These are phyloP conservation scores for Microcebus murinus DNA, from an alignment of 2,113 vertebrate species.

Conservation along the genomic window DNA sequence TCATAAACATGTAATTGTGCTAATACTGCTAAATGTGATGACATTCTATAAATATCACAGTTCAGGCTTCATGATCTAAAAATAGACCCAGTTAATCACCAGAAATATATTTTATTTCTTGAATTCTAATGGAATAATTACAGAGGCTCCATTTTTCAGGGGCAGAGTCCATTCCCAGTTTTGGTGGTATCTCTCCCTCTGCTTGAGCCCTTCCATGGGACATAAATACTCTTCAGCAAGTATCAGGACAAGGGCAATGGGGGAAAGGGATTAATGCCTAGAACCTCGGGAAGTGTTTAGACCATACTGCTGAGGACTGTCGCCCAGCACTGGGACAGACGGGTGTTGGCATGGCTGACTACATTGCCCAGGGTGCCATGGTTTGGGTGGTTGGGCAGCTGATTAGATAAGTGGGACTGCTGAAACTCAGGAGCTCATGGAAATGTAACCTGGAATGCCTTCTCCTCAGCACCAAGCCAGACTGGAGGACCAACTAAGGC, in stretches of 20 bases:
- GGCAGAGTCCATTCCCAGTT: constrained; percentile 58
- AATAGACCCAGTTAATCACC: constrained; percentile 75
- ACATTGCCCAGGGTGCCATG: not conserved
- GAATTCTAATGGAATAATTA: constrained; percentile 74
- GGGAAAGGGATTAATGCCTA: not conserved
- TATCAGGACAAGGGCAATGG: constrained; percentile 42
- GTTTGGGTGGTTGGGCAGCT: not conserved
- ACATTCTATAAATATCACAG: constrained; percentile 80
- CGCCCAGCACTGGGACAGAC: not conserved
- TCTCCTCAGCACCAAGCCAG: not conserved
- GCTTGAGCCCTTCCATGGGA: not conserved
- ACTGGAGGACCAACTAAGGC: not conserved
- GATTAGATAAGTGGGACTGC: not conserved
- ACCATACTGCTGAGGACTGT: constrained; percentile 7
- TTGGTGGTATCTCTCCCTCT: constrained; percentile 64
- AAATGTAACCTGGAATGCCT: not conserved
- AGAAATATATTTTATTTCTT: constrained; percentile 77
- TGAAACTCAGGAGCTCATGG: not conserved
- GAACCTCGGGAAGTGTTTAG: constrained; percentile 27
- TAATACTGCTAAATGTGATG: constrained; percentile 74
- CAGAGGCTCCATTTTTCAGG: constrained; percentile 69
- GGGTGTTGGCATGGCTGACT: not conserved
- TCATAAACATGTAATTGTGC: constrained; percentile 78
- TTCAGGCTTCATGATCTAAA: constrained; percentile 67
- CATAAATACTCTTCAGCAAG: constrained; percentile 59